Percentiles rank a stretch among this genome's conserved stretches.
phyloP scores from a whole-genome alignment of 2,888 invertebrate species.

The Electrophaes corylata region DNA sequence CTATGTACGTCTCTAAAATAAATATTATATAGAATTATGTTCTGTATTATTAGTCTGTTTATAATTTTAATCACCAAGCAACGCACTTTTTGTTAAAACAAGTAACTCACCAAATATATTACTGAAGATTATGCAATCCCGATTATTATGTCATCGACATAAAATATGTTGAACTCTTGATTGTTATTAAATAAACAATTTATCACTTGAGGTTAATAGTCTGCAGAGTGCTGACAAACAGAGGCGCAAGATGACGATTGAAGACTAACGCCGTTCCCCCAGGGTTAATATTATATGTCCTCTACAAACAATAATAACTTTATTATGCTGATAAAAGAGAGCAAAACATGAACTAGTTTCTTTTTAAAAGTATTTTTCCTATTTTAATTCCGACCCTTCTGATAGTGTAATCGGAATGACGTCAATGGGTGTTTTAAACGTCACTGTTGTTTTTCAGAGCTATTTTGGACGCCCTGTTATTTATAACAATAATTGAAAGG shows the following conservation, averaged over 20 bases:
- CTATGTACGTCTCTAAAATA: too few relatives aligned
- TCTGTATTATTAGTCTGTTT: too few relatives aligned
- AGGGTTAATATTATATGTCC: conserved; percentile 49
- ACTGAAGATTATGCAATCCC: conserved; percentile 15
- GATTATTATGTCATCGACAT: conserved; percentile 16
- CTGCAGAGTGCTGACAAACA: conserved; percentile 27
- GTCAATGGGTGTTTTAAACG: conserved; percentile 39
- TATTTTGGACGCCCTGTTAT: neutral
- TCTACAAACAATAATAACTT: conserved; percentile 33
- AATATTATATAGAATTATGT: too few relatives aligned
- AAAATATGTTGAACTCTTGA: conserved; percentile 19
- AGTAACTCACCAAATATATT: conserved; percentile 22
- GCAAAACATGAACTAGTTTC: conserved; percentile 38
- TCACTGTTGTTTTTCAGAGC: conserved; percentile 6
- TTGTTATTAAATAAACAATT: conserved; percentile 16
- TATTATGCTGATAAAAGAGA: conserved; percentile 46
- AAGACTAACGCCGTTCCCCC: conserved; percentile 46
- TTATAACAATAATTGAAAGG: neutral
- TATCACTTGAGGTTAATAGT: conserved; percentile 19
- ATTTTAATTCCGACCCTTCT: conserved; percentile 1
- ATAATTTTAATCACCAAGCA: too few relatives aligned
- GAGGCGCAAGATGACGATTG: conserved; percentile 39
- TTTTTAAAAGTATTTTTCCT: conserved; percentile 25
- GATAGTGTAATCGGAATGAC: conserved; percentile 40
- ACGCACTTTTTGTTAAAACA: too few relatives aligned